A percentile compares a stretch with the other conserved stretches of the same genome.
phyloP scores from a whole-genome alignment of 2,113 vertebrate genomes.

The Bufo gargarizans region DNA sequence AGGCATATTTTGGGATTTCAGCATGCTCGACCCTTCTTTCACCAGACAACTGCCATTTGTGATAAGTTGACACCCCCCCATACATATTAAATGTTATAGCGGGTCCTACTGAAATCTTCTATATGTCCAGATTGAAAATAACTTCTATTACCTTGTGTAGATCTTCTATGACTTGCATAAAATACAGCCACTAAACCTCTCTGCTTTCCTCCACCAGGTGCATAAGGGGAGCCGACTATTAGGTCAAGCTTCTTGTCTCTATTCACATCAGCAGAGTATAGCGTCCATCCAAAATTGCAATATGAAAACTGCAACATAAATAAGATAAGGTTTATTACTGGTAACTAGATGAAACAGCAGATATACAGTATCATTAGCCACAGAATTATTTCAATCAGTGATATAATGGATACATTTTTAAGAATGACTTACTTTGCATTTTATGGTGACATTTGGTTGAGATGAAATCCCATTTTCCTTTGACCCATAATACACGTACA shows the following conservation, averaged over 20 bases:
- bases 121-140: too few relatives aligned
- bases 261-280: constrained; percentile 72
- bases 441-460: constrained; percentile 69
- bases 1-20: too few relatives aligned
- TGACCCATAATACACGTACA: constrained; percentile 73
- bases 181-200: constrained; percentile 74
- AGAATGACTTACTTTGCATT: constrained; percentile 69
- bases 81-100: too few relatives aligned
- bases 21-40: too few relatives aligned
- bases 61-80: too few relatives aligned
- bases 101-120: too few relatives aligned
- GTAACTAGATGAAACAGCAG: background rate
- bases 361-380: background rate
- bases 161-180: constrained; percentile 64
- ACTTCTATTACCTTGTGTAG: constrained; percentile 66
- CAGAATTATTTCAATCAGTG: background rate
- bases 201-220: constrained; percentile 72
- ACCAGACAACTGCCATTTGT: too few relatives aligned
- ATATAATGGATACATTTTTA: background rate
- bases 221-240: constrained; percentile 75
- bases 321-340: background rate
- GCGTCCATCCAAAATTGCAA: constrained; percentile 80
- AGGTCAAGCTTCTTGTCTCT: constrained; percentile 69
- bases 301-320: constrained; percentile 68
- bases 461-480: constrained; percentile 58